Conservation (phyloP, 2,888 invertebrate genomes). For the Tipula confusa region DNA sequence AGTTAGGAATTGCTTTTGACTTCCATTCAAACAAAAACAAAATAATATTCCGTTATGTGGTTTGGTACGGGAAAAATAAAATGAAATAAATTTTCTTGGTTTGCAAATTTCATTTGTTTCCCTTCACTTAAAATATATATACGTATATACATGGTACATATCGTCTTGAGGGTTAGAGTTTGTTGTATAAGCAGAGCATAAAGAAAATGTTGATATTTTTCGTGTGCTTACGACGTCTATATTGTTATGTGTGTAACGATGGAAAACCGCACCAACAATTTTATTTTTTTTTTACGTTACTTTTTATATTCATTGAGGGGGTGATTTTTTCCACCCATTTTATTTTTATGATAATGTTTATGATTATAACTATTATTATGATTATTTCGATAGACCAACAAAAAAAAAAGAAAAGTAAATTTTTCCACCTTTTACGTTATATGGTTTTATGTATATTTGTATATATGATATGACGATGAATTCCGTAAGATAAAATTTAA, state of each 20-base stretch:
- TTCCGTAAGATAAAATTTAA: constrained; percentile 8
- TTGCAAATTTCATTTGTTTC: constrained; percentile 20
- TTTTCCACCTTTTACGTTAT: background rate
- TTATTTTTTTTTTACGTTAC: background rate
- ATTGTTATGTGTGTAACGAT: constrained; percentile 30
- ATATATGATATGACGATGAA: background rate
- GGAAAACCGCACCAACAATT: constrained; percentile 13
- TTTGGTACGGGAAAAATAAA: background rate
- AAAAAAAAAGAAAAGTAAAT: background rate
- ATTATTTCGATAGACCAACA: constrained; percentile 26
- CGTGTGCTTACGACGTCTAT: constrained; percentile 27
- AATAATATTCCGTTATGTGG: constrained; percentile 25
- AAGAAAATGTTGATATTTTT: constrained; percentile 21
- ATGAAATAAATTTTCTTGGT: background rate
- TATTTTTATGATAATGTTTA: constrained; percentile 28
- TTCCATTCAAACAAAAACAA: background rate
- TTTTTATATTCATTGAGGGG: constrained; percentile 27
- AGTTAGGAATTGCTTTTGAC: constrained; percentile 29
- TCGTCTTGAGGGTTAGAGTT: background rate
- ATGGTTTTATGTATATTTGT: no score
- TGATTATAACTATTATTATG: constrained; percentile 29
- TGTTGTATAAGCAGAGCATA: background rate
- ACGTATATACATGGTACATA: background rate
- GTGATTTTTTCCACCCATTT: constrained; percentile 28
- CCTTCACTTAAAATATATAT: background rate